These are phyloP conservation scores for Coreius guichenoti DNA, from an alignment of 2,797 vertebrate species.

Conservation along the genomic window DNA sequence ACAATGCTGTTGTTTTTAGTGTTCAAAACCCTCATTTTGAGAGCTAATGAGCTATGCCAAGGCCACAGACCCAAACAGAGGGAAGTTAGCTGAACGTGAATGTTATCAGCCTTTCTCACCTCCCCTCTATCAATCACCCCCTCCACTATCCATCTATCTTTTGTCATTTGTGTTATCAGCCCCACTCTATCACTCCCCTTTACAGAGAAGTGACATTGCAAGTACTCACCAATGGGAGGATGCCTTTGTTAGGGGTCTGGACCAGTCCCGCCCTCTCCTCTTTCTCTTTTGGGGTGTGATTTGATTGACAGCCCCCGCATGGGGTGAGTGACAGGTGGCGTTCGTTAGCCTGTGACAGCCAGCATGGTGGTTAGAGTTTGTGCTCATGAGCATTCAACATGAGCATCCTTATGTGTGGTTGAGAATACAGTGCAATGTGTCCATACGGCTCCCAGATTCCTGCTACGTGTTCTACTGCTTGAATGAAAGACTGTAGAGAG, in stretches of 20 bases:
- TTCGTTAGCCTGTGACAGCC: constrained; percentile 70
- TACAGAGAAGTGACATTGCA: constrained; percentile 67
- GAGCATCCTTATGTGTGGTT: not conserved
- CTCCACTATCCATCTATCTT: constrained; percentile 64
- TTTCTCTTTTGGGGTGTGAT: constrained; percentile 72
- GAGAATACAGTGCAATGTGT: not conserved
- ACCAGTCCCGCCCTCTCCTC: constrained; percentile 66
- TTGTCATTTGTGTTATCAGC: constrained; percentile 82
- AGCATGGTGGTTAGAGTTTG: constrained; percentile 63
- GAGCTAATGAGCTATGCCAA: constrained; percentile 77
- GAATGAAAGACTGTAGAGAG: not conserved
- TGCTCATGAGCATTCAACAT: not conserved
- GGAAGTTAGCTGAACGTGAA: constrained; percentile 78
- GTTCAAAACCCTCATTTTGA: constrained; percentile 60
- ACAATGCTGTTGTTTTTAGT: constrained; percentile 50
- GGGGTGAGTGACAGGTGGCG: constrained; percentile 82
- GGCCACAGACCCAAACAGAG: constrained; percentile 73
- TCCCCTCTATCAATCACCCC: constrained; percentile 69
- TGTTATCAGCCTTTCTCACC: constrained; percentile 81
- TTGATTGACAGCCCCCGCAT: constrained; percentile 81
- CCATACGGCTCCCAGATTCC: not conserved
- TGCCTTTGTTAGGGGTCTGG: constrained; percentile 78
- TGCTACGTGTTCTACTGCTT: not conserved
- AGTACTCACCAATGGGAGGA: constrained; percentile 80
- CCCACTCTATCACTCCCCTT: constrained; percentile 80